Conservation (phyloP, 2,888 invertebrate genomes). For the Deilephila elpenor region DNA sequence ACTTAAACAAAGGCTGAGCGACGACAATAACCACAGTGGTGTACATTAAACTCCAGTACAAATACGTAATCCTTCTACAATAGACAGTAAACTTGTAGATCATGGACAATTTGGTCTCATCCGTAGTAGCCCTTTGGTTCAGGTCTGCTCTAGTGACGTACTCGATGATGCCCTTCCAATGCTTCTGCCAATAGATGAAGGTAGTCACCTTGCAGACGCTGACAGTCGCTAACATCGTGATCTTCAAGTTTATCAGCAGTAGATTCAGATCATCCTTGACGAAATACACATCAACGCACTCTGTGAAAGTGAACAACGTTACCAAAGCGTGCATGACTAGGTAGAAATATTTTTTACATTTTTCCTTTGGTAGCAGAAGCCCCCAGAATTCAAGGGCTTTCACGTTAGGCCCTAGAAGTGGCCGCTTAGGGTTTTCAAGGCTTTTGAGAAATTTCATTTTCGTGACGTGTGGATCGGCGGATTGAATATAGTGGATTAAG, state of each 20-base stretch:
- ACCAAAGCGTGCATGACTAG: slow-evolving; percentile 64
- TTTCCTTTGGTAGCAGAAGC: slow-evolving; percentile 62
- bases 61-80: slow-evolving; percentile 68
- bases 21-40: slow-evolving; percentile 68
- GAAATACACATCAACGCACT: slow-evolving; percentile 73
- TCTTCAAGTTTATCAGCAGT: slow-evolving; percentile 70
- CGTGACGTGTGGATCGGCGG: background rate
- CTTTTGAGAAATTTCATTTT: slow-evolving; percentile 49
- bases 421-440: slow-evolving; percentile 66
- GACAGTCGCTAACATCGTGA: slow-evolving; percentile 70
- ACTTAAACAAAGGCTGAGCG: slow-evolving; percentile 65
- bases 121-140: slow-evolving; percentile 50
- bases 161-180: slow-evolving; percentile 67
- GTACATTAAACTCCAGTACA: slow-evolving; percentile 71
- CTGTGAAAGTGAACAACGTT: slow-evolving; percentile 64
- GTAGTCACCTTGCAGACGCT: slow-evolving; percentile 67
- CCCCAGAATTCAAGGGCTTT: slow-evolving; percentile 74
- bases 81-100: slow-evolving; percentile 63
- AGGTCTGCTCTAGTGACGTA: slow-evolving; percentile 68
- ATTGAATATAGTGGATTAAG: slow-evolving; percentile 23
- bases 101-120: slow-evolving; percentile 49
- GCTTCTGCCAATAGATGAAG: slow-evolving; percentile 65
- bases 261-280: slow-evolving; percentile 66
- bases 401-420: slow-evolving; percentile 72
- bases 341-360: slow-evolving; percentile 56